phyloP scores from a whole-genome alignment of 2,113 vertebrate genomes.

The Procavia capensis region DNA sequence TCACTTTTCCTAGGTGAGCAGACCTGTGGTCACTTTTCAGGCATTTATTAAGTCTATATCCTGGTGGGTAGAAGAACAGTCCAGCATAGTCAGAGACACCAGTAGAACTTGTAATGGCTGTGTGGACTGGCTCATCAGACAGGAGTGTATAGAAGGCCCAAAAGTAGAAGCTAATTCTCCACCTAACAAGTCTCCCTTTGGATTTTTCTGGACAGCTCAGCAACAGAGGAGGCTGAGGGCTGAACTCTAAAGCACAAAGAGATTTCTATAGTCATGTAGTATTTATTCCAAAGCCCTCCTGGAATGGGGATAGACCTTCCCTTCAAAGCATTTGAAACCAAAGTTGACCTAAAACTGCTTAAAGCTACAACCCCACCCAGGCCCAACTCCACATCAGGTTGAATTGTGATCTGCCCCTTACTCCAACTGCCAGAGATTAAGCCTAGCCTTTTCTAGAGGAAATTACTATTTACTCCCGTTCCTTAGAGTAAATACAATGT shows the following conservation, averaged over 20 bases:
- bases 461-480: neutral
- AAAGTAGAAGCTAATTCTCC: neutral
- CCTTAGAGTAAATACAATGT: neutral
- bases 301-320: neutral
- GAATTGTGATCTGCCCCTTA: neutral
- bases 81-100: neutral
- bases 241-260: neutral
- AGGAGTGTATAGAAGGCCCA: neutral
- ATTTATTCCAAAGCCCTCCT: neutral
- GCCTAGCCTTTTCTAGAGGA: neutral
- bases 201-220: neutral
- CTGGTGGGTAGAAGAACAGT: neutral
- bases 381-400: neutral
- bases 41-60: neutral
- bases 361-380: neutral
- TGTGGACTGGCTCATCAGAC: neutral
- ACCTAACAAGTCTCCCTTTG: neutral
- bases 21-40: neutral
- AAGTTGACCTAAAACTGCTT: neutral
- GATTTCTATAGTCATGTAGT: neutral
- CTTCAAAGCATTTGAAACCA: neutral
- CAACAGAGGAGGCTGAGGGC: neutral
- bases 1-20: neutral
- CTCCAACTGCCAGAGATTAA: neutral
- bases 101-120: accelerated